phyloP scores from a whole-genome alignment of 2,888 invertebrate genomes.

The Chromoteleia sp. region DNA sequence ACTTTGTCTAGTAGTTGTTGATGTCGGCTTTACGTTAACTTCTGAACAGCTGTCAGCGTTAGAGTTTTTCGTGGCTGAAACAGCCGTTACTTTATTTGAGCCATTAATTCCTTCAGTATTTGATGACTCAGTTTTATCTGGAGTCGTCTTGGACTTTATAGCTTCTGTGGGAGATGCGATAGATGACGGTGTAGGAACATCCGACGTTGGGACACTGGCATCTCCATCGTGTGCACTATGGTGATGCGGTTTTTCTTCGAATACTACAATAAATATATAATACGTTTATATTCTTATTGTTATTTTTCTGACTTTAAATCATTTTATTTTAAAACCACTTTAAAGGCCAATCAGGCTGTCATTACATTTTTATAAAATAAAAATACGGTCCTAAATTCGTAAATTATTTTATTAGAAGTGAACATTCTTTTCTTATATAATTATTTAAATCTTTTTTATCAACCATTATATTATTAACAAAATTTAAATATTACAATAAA shows the following conservation, averaged over 20 bases:
- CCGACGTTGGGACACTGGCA: constrained; percentile 78
- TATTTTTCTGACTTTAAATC: too few relatives aligned
- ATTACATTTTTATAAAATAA: too few relatives aligned
- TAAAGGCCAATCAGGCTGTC: too few relatives aligned
- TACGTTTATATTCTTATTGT: constrained; percentile 1
- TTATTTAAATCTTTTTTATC: too few relatives aligned
- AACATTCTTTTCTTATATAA: too few relatives aligned
- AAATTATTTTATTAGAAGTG: too few relatives aligned
- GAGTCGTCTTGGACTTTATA: constrained; percentile 79
- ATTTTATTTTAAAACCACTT: neutral
- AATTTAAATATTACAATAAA: too few relatives aligned
- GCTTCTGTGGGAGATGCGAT: constrained; percentile 81
- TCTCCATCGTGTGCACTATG: constrained; percentile 78
- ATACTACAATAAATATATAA: constrained; percentile 86
- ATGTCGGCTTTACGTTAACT: constrained; percentile 75
- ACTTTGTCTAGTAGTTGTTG: constrained; percentile 73
- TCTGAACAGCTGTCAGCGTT: constrained; percentile 72
- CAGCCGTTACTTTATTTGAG: constrained; percentile 70
- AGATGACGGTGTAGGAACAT: constrained; percentile 79
- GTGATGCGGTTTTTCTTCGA: constrained; percentile 89
- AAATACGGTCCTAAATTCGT: too few relatives aligned
- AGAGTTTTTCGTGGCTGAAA: constrained; percentile 81
- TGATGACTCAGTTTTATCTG: constrained; percentile 80
- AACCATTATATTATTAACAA: too few relatives aligned
- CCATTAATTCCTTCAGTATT: constrained; percentile 64